Base-by-base conservation (phyloP, 2,113 vertebrate genomes). In the Thunnus maccoyii region DNA sequence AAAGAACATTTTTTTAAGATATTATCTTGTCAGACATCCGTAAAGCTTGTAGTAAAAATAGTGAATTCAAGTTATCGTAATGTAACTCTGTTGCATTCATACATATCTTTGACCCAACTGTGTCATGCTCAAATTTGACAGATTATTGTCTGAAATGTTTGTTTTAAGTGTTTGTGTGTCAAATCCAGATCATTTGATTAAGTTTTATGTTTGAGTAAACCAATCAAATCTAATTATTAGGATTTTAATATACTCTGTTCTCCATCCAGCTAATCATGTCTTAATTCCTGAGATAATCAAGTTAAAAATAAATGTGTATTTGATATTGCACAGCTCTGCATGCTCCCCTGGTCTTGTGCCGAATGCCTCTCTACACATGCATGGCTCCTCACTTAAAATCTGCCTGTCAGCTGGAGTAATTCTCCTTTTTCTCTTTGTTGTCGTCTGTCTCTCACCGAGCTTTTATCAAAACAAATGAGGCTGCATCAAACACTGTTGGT, bases 401-500 rank as follows among this genome's bases (percentile, higher is more conserved):
- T 61, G 13, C 60, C 61, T 5, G 18, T 70, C 12, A 18, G 61
- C 58, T 50, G 0, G 16, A 1, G 54, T 3, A 6, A 25, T 46
- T 20, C 14, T 55, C 44, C 13, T 7, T 7, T 61, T 22, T 58
- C 27, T 57, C 52, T 71, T 25, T 54, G 67, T 44, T 62, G 47
- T n/a, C 15, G 3, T 15, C 58, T 12, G 22, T 62, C 51, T 66
- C 55, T 68, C 57, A 0, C 4, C 25, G 50, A 52, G 64, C 65
- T 85, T 83, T 77, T n/a, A 84, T 86, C 67, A 18, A 22, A 61
- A 86, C 79, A 85, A 90, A 78, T 2, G 20, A 57, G 50, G 55
- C 73, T 73, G 63, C 88, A 85, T 89, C 90, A 89, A 91, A 86
- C 87, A 20, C 80, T 4, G 17, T 36, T 20, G 30, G 58, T 8